Evolutionary conservation across 2,113 vertebrate genomes (phyloP), one percentile per base, ranked within the genome.

Genomic region (Chamaea fasciata): DNA sequence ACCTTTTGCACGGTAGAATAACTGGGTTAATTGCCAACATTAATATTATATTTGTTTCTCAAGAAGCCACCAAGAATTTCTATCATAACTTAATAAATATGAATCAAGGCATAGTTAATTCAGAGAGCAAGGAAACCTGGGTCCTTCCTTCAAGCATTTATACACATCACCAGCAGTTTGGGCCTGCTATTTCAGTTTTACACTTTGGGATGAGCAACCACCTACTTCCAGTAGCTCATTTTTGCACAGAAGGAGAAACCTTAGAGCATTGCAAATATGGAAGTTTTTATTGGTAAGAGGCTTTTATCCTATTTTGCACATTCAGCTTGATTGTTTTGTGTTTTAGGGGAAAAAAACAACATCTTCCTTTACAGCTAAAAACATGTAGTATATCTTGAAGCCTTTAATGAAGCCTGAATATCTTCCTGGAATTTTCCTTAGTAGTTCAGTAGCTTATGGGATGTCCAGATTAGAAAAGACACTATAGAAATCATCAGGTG

Each of bases 1-100:
- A 91, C 78, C 96, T 98, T 97, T 96, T 94, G 92, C 95, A 95
- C 56, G 97, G 94, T 67, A 95, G 92, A 97, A 96, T 94, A 98
- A 97, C 91, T 97, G 94, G 92, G 93, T 95, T 98, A 97, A 97
- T 97, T 96, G 68, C 65, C 87, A 80, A 69, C 81, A 90, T 63
- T 63, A 95, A 95, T 64, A 69, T n/a, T 91, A 57, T n/a, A 41
- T 94, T 94, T 81, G 59, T 67, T 90, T 87, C n/a, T 55, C 85
- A 83, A 88, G 74, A 92, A 92, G 79, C 2, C 57, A 87, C 13
- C 44, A 63, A 82, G 71, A 47, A 80, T 46, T 91, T 91, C 56
- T 77, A 24, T 33, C 39, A 15, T 46, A 89, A 83, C 73, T 37
- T 53, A 14, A 57, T 57, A 84, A 86, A 57, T 24, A 41, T 3